These are phyloP conservation scores for Holothuria leucospilota DNA, from an alignment of 53 echinoderm and acorn worm species.

Conservation along the genomic window DNA sequence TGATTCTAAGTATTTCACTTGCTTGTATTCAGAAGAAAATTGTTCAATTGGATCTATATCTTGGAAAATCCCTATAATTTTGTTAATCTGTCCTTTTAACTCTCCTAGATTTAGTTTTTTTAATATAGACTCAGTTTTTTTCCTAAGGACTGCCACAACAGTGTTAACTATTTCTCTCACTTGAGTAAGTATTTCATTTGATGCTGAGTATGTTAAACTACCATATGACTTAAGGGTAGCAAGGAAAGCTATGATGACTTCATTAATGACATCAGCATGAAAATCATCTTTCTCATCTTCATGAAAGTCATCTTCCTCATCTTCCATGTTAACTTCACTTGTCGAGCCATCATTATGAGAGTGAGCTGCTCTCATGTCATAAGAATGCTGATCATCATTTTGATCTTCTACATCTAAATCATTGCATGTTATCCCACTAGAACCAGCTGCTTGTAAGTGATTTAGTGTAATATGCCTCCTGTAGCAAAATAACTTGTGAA, in stretches of 20 bases:
- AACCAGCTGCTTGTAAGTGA: not conserved
- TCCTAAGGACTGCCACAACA: not conserved
- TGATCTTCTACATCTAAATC: no score
- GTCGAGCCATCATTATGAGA: not conserved
- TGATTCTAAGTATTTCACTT: not conserved
- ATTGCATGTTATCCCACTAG: no score
- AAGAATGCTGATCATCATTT: no score
- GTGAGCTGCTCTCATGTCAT: not conserved
- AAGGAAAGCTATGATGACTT: constrained; percentile 1
- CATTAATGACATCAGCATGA: not conserved
- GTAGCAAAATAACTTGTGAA: not conserved
- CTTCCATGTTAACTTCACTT: not conserved
- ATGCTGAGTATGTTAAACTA: constrained; percentile 18
- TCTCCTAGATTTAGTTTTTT: not conserved
- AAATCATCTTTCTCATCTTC: not conserved
- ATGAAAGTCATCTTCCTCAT: not conserved
- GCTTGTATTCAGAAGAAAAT: constrained; percentile 7
- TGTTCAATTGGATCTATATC: constrained; percentile 15
- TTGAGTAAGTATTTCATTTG: constrained; percentile 6
- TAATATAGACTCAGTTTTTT: not conserved
- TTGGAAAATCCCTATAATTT: not conserved
- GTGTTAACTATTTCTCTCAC: not conserved
- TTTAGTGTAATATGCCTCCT: not conserved
- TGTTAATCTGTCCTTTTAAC: not conserved
- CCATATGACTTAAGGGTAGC: not conserved